Evolutionary conservation across 2,888 invertebrate species (phyloP).

Genomic region (Sinelater perroti): DNA sequence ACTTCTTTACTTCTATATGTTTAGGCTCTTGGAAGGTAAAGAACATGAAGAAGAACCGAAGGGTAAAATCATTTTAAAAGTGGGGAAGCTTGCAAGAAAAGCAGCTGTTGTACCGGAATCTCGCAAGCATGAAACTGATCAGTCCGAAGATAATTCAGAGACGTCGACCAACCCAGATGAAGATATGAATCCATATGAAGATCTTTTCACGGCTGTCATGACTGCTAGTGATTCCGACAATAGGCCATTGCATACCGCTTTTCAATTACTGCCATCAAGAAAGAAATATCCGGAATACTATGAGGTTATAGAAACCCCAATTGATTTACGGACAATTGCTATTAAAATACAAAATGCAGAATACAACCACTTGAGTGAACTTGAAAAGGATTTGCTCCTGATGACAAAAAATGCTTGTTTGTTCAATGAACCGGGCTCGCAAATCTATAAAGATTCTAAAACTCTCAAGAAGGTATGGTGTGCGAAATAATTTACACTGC

Average conservation of each 20-base stretch:
- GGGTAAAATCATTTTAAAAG: constrained; percentile 65
- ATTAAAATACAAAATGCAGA: constrained; percentile 87
- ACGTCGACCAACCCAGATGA: constrained; percentile 79
- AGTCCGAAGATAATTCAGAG: constrained; percentile 75
- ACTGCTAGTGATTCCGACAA: constrained; percentile 84
- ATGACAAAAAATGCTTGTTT: constrained; percentile 95
- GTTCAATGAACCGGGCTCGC: constrained; percentile 96
- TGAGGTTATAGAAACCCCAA: constrained; percentile 91
- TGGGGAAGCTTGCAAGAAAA: constrained; percentile 61
- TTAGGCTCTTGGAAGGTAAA: constrained; percentile 52
- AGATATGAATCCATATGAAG: constrained; percentile 81
- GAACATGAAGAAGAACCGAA: constrained; percentile 62
- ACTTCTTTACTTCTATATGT: too few relatives aligned
- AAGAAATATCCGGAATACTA: constrained; percentile 96
- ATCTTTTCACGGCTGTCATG: constrained; percentile 89
- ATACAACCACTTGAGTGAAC: constrained; percentile 79
- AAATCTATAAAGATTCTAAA: constrained; percentile 95
- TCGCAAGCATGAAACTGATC: constrained; percentile 60
- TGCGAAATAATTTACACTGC: background rate
- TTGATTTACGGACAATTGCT: constrained; percentile 93
- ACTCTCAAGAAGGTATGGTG: constrained; percentile 77
- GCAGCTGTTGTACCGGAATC: constrained; percentile 55
- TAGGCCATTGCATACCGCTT: constrained; percentile 84
- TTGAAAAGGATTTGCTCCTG: constrained; percentile 88
- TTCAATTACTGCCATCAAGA: constrained; percentile 91